Conservation (phyloP, 1,140 invertebrate species). For the Choristoneura fumiferana region DNA sequence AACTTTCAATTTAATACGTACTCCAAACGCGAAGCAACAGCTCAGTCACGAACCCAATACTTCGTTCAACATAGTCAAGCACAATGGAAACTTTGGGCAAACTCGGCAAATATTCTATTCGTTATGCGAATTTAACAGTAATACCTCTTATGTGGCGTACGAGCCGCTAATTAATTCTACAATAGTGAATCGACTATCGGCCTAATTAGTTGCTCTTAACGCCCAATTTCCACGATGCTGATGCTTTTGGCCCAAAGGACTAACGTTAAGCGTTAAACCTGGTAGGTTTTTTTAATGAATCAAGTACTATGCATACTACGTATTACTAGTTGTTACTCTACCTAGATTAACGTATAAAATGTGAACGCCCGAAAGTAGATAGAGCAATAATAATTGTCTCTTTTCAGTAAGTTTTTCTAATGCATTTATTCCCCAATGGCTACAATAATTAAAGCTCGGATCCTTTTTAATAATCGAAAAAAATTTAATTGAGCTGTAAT, state of each 20-base stretch:
- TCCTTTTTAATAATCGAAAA: too few species aligned
- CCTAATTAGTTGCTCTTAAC: constrained; percentile 51
- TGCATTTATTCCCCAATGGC: too few species aligned
- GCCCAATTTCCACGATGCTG: constrained; percentile 40
- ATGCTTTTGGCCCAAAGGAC: constrained; percentile 31
- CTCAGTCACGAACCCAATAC: constrained; percentile 1
- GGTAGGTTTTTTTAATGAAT: too few species aligned
- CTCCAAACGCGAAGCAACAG: neutral
- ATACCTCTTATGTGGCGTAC: constrained; percentile 34
- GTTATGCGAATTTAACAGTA: constrained; percentile 36
- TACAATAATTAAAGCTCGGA: too few species aligned
- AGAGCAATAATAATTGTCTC: too few species aligned
- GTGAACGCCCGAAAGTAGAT: too few species aligned
- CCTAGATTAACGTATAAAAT: too few species aligned
- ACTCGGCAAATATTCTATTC: constrained; percentile 23
- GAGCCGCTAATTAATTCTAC: constrained; percentile 49
- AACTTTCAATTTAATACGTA: constrained; percentile 21
- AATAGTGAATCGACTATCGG: constrained; percentile 46
- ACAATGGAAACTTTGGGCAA: constrained; percentile 6
- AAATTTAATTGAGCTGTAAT: too few species aligned
- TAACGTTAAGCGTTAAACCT: constrained; percentile 25
- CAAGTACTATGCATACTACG: too few species aligned
- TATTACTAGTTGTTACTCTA: too few species aligned
- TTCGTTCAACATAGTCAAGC: constrained; percentile 1
- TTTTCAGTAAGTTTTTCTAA: too few species aligned